Evolutionary conservation across 1,140 invertebrate genomes (phyloP).

Genomic region (Scaptomyza graminum): DNA sequence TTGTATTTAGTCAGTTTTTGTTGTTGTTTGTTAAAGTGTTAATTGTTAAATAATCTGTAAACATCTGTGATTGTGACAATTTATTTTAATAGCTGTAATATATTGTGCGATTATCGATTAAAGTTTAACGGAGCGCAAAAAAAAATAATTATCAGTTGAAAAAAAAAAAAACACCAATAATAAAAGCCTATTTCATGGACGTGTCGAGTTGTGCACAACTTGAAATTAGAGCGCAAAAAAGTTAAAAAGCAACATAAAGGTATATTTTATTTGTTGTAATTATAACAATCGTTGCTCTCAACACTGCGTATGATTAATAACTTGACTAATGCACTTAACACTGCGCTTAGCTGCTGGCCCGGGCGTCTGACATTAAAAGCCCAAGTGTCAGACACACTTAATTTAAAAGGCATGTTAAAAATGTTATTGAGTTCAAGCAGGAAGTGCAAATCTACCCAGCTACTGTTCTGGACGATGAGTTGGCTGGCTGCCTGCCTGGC

Average conservation of each 20-base stretch:
- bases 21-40: too few species aligned
- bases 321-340: conserved; percentile 64
- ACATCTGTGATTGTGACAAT: too few species aligned
- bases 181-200: background rate
- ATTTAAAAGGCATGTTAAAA: conserved; percentile 79
- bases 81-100: too few species aligned
- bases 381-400: conserved; percentile 69
- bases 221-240: conserved; percentile 6
- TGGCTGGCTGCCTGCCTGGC: background rate
- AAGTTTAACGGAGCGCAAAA: too few species aligned
- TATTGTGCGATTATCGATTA: too few species aligned
- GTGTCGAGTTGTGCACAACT: background rate
- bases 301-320: conserved; percentile 60
- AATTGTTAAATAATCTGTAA: too few species aligned
- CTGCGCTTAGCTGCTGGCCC: conserved; percentile 34
- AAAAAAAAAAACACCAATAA: background rate
- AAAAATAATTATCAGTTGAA: too few species aligned
- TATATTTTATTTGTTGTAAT: background rate
- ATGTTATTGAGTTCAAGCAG: conserved; percentile 68
- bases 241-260: background rate
- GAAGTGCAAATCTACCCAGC: conserved; percentile 51
- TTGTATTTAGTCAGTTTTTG: too few species aligned
- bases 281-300: conserved; percentile 11
- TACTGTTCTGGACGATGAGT: conserved; percentile 14
- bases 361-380: conserved; percentile 66